phyloP scores from a whole-genome alignment of 2,113 vertebrate genomes.

The Laticauda colubrina region DNA sequence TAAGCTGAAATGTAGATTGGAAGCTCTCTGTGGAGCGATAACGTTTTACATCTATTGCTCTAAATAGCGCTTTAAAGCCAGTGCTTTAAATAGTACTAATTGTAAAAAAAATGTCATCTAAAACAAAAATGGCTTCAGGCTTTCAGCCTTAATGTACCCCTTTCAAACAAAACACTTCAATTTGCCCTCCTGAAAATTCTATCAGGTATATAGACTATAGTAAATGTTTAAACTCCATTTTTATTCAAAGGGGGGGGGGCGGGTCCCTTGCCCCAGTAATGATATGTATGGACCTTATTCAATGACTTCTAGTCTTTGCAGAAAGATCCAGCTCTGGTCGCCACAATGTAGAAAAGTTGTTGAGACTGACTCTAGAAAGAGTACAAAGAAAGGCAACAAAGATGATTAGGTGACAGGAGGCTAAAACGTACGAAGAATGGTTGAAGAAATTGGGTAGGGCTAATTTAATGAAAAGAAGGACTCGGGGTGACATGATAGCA shows the following conservation, averaged over 20 bases:
- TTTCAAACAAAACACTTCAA: background rate
- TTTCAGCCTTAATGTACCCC: background rate
- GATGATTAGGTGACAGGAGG: no score
- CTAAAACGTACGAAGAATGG: no score
- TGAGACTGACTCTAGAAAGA: no score
- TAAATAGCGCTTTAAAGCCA: background rate
- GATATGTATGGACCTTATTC: background rate
- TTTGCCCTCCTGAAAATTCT: background rate
- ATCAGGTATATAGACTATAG: background rate
- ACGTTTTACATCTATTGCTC: background rate
- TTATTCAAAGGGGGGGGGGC: no score
- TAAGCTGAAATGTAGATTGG: background rate
- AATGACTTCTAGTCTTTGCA: background rate
- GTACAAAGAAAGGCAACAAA: no score
- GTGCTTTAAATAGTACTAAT: background rate
- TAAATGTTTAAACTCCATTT: background rate
- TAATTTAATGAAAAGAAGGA: no score
- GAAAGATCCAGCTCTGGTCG: background rate
- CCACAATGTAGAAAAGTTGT: no score
- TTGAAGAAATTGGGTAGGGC: no score
- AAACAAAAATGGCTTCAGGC: background rate
- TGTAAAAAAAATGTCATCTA: background rate
- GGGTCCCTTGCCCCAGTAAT: background rate
- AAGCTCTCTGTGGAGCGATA: background rate
- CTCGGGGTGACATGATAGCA: no score